Base-by-base conservation (phyloP, 2,797 vertebrate genomes). In the Petrocephalus sullivani region DNA sequence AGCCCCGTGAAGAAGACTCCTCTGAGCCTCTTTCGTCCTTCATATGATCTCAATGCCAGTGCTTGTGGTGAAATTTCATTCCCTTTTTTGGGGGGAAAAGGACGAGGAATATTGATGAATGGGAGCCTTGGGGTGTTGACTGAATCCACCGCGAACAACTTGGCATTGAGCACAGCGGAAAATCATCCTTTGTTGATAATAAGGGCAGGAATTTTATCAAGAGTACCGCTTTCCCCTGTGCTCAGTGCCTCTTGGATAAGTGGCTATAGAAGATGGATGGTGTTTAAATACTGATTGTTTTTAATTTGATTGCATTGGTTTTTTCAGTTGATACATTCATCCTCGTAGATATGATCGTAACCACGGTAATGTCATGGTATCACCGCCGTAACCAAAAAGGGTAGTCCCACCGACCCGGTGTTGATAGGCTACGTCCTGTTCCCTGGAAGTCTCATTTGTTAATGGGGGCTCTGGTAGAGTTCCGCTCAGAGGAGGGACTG, bases 41-140 rank as follows among this genome's bases (percentile, higher is more conserved):
- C 71, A 88, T 91, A 91, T 92, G 90, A 93, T 93, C 90, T 81
- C 58, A 58, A 41, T 78, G 56, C 53, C 60, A 83, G 67, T 19
- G 71, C 14, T 41, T 75, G 14, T 71, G 33, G 64, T 41, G 67
- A 75, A 41, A 75, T 75, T 75, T 75, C 33, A 75, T 41, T 41
- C 33, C 67, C 71, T 37, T 78, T 41, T 46, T 78, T 78, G 61
- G 28, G 23, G 23, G 61, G 10, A 33, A 14, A 67, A 28, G 12
- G 23, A 67, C 33, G 61, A 33, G 61, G 23, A 67, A 14, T 67
- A 67, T 41, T 78, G 71, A 78, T 46, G 37, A 78, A 78, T 2
- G 37, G 71, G 61, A 33, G 16, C 71, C 37, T 37, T 78, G 37
- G 37, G 37, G 37, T 46, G 71, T 78, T 46, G 33, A 46, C 71